Conservation (phyloP, 2,113 vertebrate species). For the Periophthalmodon schlosseri region DNA sequence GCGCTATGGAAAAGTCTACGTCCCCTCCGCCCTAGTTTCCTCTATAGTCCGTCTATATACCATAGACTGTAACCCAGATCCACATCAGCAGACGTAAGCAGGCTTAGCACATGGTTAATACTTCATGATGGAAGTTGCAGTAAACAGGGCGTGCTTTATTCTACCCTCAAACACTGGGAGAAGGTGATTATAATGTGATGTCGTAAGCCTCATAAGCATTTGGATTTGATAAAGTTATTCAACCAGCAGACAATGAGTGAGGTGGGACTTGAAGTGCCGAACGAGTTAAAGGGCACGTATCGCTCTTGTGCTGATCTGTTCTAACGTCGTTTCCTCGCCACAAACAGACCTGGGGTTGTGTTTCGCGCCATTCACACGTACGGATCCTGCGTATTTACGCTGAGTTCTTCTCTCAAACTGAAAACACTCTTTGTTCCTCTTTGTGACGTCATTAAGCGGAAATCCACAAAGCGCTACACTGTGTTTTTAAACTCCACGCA, state of each 20-base stretch:
- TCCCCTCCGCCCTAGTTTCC: background rate
- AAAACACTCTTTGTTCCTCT: no score
- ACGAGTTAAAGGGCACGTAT: no score
- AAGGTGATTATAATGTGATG: background rate
- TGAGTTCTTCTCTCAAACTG: no score
- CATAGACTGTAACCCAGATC: background rate
- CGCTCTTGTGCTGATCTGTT: no score
- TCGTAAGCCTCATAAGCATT: background rate
- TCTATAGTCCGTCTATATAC: background rate
- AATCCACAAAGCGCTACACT: no score
- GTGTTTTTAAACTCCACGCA: no score
- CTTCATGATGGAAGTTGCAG: background rate
- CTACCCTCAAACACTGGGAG: background rate
- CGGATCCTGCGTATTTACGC: no score
- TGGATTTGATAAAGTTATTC: background rate
- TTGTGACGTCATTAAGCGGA: no score
- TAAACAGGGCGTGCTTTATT: background rate
- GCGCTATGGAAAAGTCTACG: background rate
- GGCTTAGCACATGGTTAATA: background rate
- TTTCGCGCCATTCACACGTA: no score
- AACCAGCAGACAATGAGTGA: background rate
- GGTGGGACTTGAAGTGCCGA: no score
- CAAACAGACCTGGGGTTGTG: no score
- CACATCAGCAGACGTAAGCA: background rate
- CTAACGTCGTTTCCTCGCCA: no score